Evolutionary conservation across 2,888 invertebrate genomes (phyloP).

Genomic region (Apodemia hepburni): DNA sequence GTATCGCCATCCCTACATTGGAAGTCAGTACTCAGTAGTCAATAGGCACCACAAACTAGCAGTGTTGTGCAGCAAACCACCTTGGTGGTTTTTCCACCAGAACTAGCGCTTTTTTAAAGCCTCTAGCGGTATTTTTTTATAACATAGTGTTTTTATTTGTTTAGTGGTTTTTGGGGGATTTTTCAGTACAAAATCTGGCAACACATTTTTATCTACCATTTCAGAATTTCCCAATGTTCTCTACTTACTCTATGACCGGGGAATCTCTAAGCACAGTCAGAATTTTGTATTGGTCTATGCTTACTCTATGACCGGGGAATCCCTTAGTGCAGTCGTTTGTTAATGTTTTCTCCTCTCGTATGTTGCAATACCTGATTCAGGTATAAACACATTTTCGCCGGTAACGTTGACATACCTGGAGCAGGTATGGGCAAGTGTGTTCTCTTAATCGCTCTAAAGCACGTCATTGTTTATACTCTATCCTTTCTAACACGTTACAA

Average conservation of each 20-base stretch:
- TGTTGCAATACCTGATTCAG: too few relatives aligned
- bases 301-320: conserved; percentile 4
- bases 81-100: neutral
- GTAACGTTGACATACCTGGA: conserved; percentile 14
- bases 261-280: neutral
- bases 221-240: conserved; percentile 3
- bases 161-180: neutral
- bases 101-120: neutral
- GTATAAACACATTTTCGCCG: conserved; percentile 18
- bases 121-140: neutral
- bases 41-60: too few relatives aligned
- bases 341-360: conserved; percentile 4
- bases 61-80: too few relatives aligned
- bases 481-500: conserved; percentile 20
- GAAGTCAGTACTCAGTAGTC: too few relatives aligned
- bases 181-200: neutral
- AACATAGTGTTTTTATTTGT: neutral
- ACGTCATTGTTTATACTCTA: conserved; percentile 16
- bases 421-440: conserved; percentile 18
- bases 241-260: neutral
- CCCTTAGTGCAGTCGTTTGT: neutral
- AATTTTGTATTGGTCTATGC: neutral
- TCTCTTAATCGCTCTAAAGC: conserved; percentile 15
- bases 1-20: too few relatives aligned
- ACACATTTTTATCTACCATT: conserved; percentile 3